Base-by-base conservation (phyloP, 2,113 vertebrate species). In the Trematocara marginatum region DNA sequence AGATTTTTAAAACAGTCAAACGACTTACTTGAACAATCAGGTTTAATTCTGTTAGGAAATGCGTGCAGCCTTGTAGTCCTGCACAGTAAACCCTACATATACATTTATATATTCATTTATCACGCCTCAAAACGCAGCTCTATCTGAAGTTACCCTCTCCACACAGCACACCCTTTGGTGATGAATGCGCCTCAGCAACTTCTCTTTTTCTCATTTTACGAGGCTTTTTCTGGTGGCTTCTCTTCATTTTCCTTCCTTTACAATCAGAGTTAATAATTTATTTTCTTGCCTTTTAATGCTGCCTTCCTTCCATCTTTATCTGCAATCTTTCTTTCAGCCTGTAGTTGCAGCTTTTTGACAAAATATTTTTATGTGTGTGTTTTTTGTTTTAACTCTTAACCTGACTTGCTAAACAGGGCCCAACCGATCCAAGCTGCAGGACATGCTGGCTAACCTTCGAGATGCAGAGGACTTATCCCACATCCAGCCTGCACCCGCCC, bases 371-470 rank as follows among this genome's bases (percentile, higher is more conserved):
- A 3, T 29, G 4, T 59, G 52, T 4, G 5, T n/a, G 5, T 81
- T n/a, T 3, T 69, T 82, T 20, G 42, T 56, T 74, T 6, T 91
- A 89, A 92, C 49, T 54, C 16, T 83, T 69, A 11, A 74, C 52
- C 79, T 81, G 40, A 83, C 90, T 80, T 85, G 88, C 91, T 92
- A 86, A 88, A 92, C 95, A 99, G 98, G 98, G 91, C 98, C 98
- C 89, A 99, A 99, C 95, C 97, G 98, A 92, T 99, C 98, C 90
- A 99, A 99, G 94, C 97, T 99, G 57, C 99, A 99, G 96, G 98
- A 99, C 93, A 99, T 99, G 99, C 94, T 99, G 96, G 99, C 98
- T 92, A 99, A 99, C 92, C 97, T 99, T 93, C 96, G 99, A 94
- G 99, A 99, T 78, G 97, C 97, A 20, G 99, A 99, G 96, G 98